Evolutionary conservation across 1,140 invertebrate species (phyloP).

Genomic region (Drosophila quadrilineata): DNA sequence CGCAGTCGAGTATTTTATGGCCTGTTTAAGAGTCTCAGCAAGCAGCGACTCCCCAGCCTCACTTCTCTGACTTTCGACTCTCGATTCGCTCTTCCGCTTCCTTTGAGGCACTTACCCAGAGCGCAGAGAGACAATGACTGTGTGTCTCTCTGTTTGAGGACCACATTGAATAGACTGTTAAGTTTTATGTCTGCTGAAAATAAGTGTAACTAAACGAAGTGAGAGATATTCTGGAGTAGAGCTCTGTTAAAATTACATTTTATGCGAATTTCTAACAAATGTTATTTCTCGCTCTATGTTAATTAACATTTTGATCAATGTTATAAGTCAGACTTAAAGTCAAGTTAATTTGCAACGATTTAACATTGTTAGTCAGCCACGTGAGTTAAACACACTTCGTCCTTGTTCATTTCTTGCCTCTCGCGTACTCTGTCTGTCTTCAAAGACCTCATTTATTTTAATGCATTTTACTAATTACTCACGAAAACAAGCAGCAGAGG

Average conservation of each 20-base stretch:
- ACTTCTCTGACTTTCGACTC: not conserved
- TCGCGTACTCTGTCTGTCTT: not conserved
- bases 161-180: conserved; percentile 29
- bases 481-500: conserved; percentile 35
- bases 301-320: not conserved
- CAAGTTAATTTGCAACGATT: conserved; percentile 26
- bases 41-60: not conserved
- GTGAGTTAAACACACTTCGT: not conserved
- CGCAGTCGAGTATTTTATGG: conserved; percentile 65
- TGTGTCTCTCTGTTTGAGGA: conserved; percentile 11
- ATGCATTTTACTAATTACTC: conserved; percentile 75
- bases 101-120: not conserved
- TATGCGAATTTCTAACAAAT: not conserved
- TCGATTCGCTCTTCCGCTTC: too few species aligned
- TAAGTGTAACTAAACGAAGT: conserved; percentile 31
- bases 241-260: conserved; percentile 17
- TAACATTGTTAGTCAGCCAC: not conserved
- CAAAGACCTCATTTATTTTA: conserved; percentile 65
- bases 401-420: not conserved
- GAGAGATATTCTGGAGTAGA: conserved; percentile 4
- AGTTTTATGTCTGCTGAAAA: conserved; percentile 32
- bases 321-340: conserved; percentile 12
- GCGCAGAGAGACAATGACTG: conserved; percentile 1
- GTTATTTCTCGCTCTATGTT: not conserved
- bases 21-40: conserved; percentile 67